phyloP scores from a whole-genome alignment of 2,113 vertebrate genomes.

The Platysternon megacephalum region DNA sequence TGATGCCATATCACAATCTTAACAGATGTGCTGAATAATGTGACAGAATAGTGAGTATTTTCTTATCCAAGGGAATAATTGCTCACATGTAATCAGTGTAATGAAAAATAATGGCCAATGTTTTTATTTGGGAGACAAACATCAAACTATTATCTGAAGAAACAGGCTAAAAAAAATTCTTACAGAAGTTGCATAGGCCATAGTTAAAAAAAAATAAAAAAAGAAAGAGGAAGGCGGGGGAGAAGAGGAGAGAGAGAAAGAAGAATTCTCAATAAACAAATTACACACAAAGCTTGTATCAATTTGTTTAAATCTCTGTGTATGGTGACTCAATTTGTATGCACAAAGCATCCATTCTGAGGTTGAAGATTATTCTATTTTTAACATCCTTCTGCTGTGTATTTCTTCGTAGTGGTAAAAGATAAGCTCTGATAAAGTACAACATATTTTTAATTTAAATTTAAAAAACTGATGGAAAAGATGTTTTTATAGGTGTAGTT shows the following conservation, averaged over 20 bases:
- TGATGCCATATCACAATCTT: neutral
- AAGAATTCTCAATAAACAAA: neutral
- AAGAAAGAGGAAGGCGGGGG: neutral
- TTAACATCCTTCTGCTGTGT: neutral
- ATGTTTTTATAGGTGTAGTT: neutral
- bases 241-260: neutral
- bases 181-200: rapidly evolving
- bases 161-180: neutral
- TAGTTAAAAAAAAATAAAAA: neutral
- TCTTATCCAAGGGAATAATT: neutral
- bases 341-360: neutral
- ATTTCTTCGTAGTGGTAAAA: neutral
- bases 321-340: neutral
- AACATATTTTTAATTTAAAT: neutral
- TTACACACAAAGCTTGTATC: neutral
- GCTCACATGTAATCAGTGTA: neutral
- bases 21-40: neutral
- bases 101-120: rapidly evolving
- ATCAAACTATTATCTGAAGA: neutral
- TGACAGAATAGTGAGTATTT: rapidly evolving
- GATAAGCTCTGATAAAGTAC: neutral
- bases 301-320: neutral
- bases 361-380: conserved; percentile 44
- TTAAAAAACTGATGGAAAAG: neutral
- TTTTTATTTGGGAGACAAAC: neutral